These are phyloP conservation scores for Seriola quinqueradiata DNA, from an alignment of 2,113 vertebrate genomes.

Conservation along the genomic window DNA sequence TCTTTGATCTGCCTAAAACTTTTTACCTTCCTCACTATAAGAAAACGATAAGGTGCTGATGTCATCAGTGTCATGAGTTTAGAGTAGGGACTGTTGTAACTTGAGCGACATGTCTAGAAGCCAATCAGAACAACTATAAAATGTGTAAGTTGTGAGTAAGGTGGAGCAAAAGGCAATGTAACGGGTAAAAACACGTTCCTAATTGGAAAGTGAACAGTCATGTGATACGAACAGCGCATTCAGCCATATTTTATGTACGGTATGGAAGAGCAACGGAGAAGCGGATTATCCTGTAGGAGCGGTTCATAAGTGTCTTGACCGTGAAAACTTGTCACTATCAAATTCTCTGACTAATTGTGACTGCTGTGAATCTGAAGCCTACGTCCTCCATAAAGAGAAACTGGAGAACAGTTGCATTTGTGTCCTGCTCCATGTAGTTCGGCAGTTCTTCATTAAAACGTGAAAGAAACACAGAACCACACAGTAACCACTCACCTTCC, in stretches of 20 bases:
- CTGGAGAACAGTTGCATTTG: neutral
- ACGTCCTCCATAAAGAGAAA: neutral
- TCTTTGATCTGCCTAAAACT: too few relatives aligned
- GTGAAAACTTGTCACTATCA: neutral
- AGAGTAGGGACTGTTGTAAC: too few relatives aligned
- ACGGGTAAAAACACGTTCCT: neutral
- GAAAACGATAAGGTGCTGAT: too few relatives aligned
- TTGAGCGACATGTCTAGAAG: neutral
- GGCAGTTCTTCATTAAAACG: neutral
- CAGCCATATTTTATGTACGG: too few relatives aligned
- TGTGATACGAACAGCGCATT: too few relatives aligned
- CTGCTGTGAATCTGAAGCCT: neutral
- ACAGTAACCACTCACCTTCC: conserved; percentile 70
- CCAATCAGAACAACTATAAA: too few relatives aligned
- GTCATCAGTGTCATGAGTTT: too few relatives aligned
- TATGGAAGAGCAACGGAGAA: neutral
- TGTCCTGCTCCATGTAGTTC: neutral
- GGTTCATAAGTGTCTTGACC: neutral
- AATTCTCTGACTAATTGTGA: neutral
- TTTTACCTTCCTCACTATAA: too few relatives aligned
- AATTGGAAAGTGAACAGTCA: neutral
- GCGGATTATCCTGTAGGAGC: neutral
- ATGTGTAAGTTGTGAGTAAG: neutral
- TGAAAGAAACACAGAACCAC: neutral
- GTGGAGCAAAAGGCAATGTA: neutral